phyloP scores from a whole-genome alignment of 2,797 vertebrate species.

The Melanogrammus aeglefinus region DNA sequence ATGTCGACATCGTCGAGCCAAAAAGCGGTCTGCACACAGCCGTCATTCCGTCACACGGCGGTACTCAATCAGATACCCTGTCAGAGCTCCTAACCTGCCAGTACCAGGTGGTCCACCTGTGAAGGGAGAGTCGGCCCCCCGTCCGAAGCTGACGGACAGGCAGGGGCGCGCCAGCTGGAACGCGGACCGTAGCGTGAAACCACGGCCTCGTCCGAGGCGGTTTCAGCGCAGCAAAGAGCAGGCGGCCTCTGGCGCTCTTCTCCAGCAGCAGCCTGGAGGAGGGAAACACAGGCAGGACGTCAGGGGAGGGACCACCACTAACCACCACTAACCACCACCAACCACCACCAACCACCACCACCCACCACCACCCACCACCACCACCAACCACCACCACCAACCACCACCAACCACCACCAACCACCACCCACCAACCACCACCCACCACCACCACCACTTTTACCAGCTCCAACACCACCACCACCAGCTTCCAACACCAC shows the following conservation, averaged over 20 bases:
- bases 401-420: no score
- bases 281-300: slow-evolving; percentile 2
- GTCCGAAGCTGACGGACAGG: slow-evolving; percentile 82
- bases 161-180: slow-evolving; percentile 74
- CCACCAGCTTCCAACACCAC: no score
- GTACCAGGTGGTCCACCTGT: slow-evolving; percentile 88
- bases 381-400: no score
- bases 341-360: no score
- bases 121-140: slow-evolving; percentile 79
- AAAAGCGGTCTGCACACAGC: no score
- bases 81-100: slow-evolving; percentile 82
- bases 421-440: no score
- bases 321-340: no score
- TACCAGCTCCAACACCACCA: no score
- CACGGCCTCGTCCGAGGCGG: slow-evolving; percentile 78
- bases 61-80: not conserved
- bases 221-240: slow-evolving; percentile 85
- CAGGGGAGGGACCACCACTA: not conserved
- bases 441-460: no score
- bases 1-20: not conserved
- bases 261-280: slow-evolving; percentile 85
- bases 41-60: not conserved
- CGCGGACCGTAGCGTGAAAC: slow-evolving; percentile 79
- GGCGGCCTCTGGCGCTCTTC: slow-evolving; percentile 75
- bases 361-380: no score